Conservation (phyloP, 2,888 invertebrate genomes). For the Erebia aethiops region DNA sequence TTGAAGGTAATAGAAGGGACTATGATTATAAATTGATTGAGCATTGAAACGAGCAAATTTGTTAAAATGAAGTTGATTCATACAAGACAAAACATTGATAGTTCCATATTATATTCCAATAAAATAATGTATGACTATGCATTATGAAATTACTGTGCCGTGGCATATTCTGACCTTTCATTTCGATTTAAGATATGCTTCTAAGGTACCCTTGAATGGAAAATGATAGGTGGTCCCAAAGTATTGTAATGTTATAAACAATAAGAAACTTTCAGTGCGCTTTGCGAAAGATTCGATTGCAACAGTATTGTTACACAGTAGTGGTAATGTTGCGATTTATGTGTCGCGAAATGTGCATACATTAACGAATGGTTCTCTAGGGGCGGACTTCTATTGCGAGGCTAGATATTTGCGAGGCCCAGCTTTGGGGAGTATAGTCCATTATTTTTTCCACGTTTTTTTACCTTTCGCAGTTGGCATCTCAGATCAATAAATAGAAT, state of each 20-base stretch:
- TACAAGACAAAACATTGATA: not conserved
- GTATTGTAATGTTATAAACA: constrained; percentile 64
- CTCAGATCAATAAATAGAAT: too few relatives aligned
- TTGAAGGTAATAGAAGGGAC: not conserved
- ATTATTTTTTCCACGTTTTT: too few relatives aligned
- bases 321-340: constrained; percentile 51
- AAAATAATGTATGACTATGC: constrained; percentile 6
- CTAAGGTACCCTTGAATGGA: constrained; percentile 42
- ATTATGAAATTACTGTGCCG: constrained; percentile 18
- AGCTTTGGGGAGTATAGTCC: too few relatives aligned
- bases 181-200: constrained; percentile 39
- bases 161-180: constrained; percentile 26
- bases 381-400: too few relatives aligned
- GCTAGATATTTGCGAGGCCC: too few relatives aligned
- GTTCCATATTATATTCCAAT: constrained; percentile 9
- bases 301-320: constrained; percentile 52
- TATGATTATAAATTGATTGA: too few relatives aligned
- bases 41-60: constrained; percentile 4
- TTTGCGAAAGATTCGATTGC: constrained; percentile 64
- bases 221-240: constrained; percentile 46
- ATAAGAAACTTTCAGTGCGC: constrained; percentile 60
- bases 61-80: not conserved
- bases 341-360: constrained; percentile 40
- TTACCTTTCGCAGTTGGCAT: too few relatives aligned
- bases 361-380: constrained; percentile 18